Base-by-base conservation (phyloP, 2,797 vertebrate species). In the Euthynnus affinis region DNA sequence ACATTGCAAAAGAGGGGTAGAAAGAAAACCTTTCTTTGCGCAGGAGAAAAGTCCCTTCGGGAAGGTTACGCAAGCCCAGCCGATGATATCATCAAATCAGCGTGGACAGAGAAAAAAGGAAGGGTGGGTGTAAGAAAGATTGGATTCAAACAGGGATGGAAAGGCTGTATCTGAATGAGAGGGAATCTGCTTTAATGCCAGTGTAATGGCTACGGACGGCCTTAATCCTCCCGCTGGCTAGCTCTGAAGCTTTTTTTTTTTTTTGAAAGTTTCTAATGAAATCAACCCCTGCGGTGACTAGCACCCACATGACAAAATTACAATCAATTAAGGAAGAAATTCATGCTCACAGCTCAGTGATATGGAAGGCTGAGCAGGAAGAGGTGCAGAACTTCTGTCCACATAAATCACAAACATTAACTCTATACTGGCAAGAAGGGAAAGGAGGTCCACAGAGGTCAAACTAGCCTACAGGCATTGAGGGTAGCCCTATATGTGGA, bases 41-140 rank as follows among this genome's bases (percentile, higher is more conserved):
- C 70, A 53, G 53, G 67, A 80, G 77, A 89, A 88, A 90, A 80
- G 61, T 75, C 87, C 89, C 89, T 86, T 72, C 0, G 83, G 90
- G 87, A 74, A 87, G 89, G 91, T 91, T 92, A 90, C 23, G 72
- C 86, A 92, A 91, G 87, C 73, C 44, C 15, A 56, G 79, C 71
- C 49, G 67, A 88, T 89, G 87, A 90, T 89, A 91, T 92, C 89
- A 92, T 89, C 86, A 89, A 89, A 91, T 88, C 82, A 82, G 84
- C 14, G 25, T 76, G 86, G 84, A 88, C 52, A n/a, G 70, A 82
- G 68, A 57, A 57, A 82, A 81, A 86, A 37, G 52, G 25, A 78
- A 65, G 63, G 64, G 80, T 81, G 88, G 83, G 84, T 80, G 84
- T 78, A 74, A 84, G 62, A 64, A 85, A 80, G 83, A 88, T 74